Conservation (phyloP, 1,140 invertebrate species). For the Drosophila tani region DNA sequence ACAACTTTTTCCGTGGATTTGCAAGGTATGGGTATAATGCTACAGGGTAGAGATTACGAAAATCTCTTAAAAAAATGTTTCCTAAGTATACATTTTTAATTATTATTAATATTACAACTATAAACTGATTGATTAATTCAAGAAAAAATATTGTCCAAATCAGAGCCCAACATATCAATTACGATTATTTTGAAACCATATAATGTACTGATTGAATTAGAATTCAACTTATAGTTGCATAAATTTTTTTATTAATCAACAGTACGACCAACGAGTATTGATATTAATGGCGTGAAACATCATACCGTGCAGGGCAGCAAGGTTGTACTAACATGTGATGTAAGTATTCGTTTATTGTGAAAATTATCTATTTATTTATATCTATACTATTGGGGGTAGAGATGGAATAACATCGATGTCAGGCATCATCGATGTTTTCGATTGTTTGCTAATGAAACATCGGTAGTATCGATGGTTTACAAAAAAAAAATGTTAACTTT, state of each 20-base stretch:
- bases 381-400: background rate
- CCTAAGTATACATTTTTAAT: too few relatives aligned
- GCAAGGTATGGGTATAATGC: slow-evolving; percentile 88
- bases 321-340: slow-evolving; percentile 91
- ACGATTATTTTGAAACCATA: background rate
- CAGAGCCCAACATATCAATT: background rate
- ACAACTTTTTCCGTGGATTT: slow-evolving; percentile 90
- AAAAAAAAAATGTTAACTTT: too few relatives aligned
- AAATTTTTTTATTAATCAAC: slow-evolving; percentile 60
- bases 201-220: background rate
- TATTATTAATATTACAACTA: too few relatives aligned
- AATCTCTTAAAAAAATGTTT: too few relatives aligned
- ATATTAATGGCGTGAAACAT: slow-evolving; percentile 89
- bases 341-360: slow-evolving; percentile 53
- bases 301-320: slow-evolving; percentile 92
- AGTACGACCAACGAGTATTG: slow-evolving; percentile 91
- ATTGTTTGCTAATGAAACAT: too few relatives aligned
- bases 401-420: too few relatives aligned
- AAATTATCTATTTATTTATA: background rate
- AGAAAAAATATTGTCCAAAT: too few relatives aligned
- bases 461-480: too few relatives aligned
- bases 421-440: too few relatives aligned
- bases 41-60: too few relatives aligned
- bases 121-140: too few relatives aligned
- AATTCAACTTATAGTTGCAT: slow-evolving; percentile 2